Evolutionary conservation across 2,113 vertebrate genomes (phyloP).

Genomic region (Accipiter cooperii): DNA sequence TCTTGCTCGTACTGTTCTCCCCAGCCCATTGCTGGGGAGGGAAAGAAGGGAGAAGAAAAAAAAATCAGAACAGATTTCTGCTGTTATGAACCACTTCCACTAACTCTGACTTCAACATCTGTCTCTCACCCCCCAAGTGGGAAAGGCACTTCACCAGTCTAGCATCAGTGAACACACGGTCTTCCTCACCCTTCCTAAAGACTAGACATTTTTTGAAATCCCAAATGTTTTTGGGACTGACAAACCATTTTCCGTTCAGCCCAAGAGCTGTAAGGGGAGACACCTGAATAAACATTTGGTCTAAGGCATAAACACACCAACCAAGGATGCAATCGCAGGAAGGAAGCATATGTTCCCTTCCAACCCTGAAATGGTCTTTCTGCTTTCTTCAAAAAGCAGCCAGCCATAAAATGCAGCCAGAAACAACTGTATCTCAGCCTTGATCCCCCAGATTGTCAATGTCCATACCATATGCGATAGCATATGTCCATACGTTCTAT

Average conservation of each 20-base stretch:
- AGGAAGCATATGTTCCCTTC: not conserved
- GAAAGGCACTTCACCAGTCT: not conserved
- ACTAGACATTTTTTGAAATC: not conserved
- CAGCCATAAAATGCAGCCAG: not conserved
- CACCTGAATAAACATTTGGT: not conserved
- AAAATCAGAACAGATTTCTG: not conserved
- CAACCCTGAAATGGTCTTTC: not conserved
- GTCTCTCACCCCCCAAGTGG: not conserved
- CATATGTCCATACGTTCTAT: too few relatives aligned
- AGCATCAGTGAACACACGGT: not conserved
- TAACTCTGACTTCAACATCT: not conserved
- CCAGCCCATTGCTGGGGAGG: not conserved
- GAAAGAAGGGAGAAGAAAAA: not conserved
- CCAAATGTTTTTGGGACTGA: not conserved
- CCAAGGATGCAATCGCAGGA: not conserved
- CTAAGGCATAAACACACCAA: not conserved
- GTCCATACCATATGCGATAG: rapidly evolving
- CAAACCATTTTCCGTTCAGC: not conserved
- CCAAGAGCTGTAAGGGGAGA: not conserved
- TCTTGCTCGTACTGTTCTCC: not conserved
- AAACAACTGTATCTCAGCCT: not conserved
- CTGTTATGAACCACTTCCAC: not conserved
- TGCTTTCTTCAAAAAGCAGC: not conserved
- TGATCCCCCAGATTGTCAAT: not conserved
- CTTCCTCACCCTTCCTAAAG: not conserved